A percentile compares a stretch with the other conserved stretches of the same genome.
phyloP scores from a whole-genome alignment of 2,797 vertebrate species.

The Loriculus beryllinus region DNA sequence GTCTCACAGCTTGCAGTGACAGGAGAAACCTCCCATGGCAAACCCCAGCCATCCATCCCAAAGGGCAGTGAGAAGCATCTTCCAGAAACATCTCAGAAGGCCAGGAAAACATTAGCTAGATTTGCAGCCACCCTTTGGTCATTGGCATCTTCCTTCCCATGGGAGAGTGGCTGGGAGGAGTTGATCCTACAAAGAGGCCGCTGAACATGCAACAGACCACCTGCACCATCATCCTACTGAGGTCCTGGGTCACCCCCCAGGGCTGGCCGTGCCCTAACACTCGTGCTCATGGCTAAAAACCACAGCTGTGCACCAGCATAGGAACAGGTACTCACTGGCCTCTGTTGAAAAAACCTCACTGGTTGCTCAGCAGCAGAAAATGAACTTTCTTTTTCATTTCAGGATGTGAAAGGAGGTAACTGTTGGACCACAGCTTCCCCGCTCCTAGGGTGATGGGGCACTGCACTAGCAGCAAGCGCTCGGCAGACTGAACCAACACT shows the following conservation, averaged over 20 bases:
- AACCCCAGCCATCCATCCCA: background rate
- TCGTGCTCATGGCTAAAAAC: accelerated
- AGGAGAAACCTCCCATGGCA: background rate
- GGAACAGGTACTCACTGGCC: background rate
- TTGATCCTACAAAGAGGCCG: background rate
- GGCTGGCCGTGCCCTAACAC: background rate
- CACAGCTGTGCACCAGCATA: background rate
- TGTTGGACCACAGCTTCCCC: background rate
- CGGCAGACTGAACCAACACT: background rate
- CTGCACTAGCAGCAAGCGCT: background rate
- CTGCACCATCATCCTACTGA: background rate
- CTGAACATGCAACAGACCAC: background rate
- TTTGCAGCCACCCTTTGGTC: background rate
- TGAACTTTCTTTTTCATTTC: background rate
- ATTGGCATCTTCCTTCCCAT: accelerated
- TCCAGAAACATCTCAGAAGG: background rate
- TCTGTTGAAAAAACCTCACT: background rate
- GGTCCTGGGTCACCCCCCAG: background rate
- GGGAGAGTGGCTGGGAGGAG: accelerated
- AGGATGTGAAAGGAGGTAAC: background rate
- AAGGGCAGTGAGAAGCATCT: background rate
- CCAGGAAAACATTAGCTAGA: background rate
- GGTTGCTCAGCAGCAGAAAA: background rate
- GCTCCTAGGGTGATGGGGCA: accelerated
- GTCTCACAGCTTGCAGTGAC: background rate